A percentile compares a stretch with the other conserved stretches of the same genome.
Conservation (phyloP, 2,888 invertebrate species). For the Cataglyphis rosenhaueri region DNA sequence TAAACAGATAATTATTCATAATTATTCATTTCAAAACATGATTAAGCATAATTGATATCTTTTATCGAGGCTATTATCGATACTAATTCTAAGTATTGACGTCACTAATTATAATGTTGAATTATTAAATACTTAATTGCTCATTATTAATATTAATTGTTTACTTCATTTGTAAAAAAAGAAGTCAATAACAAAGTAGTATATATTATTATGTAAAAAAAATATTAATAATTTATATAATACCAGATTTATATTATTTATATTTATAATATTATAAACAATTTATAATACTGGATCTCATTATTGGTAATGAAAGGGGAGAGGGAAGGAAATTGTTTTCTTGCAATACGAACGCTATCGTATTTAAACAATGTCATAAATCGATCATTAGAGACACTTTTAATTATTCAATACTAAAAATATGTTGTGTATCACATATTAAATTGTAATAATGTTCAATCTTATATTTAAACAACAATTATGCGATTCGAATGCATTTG, state of each 20-base stretch:
- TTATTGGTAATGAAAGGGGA: background rate
- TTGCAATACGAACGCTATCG: background rate
- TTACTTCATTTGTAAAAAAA: constrained; percentile 3
- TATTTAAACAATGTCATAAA: constrained; percentile 11
- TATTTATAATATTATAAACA: no score
- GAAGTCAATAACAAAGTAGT: background rate
- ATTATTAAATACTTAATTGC: background rate
- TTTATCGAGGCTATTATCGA: background rate
- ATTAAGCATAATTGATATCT: background rate
- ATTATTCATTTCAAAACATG: background rate
- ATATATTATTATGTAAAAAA: background rate
- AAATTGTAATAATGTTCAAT: background rate
- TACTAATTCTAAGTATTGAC: background rate
- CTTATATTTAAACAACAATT: background rate
- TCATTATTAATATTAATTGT: constrained; percentile 16
- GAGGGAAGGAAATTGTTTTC: background rate
- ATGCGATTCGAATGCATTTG: constrained; percentile 27
- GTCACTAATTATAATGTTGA: background rate
- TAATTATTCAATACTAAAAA: constrained; percentile 10
- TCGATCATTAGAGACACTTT: background rate
- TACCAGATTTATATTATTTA: no score
- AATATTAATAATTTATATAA: no score
- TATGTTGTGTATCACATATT: background rate
- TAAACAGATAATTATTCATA: background rate
- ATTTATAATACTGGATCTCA: background rate